A percentile compares a stretch with the other conserved stretches of the same genome.
Evolutionary conservation across 2,113 vertebrate genomes (phyloP).

Genomic region (Etheostoma spectabile): DNA sequence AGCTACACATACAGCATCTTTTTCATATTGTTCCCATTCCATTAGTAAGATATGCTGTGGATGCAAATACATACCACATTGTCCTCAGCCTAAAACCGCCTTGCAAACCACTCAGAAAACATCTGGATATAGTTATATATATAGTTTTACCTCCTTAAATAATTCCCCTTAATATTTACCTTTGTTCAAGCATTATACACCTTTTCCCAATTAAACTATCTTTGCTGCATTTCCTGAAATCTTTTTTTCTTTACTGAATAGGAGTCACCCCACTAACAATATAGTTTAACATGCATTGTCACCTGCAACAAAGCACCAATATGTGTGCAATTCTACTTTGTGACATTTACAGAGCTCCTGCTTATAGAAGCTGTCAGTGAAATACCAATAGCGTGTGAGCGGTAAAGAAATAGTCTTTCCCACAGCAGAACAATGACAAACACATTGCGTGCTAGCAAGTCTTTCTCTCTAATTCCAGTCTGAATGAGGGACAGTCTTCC

Average conservation of each 20-base stretch:
- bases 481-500: constrained; percentile 37
- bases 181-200: neutral
- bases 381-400: constrained; percentile 21
- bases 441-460: constrained; percentile 30
- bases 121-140: neutral
- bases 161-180: neutral
- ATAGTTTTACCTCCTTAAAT: neutral
- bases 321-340: neutral
- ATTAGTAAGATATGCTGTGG: neutral
- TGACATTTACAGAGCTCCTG: constrained; percentile 36
- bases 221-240: neutral
- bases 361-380: constrained; percentile 2
- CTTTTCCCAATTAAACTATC: neutral
- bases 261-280: neutral
- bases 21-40: neutral
- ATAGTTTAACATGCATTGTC: constrained; percentile 20
- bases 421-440: constrained; percentile 35
- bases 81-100: no score
- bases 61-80: neutral
- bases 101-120: neutral
- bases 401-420: constrained; percentile 28
- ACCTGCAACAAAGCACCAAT: constrained; percentile 23
- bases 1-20: neutral
- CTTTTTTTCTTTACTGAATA: neutral
- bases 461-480: constrained; percentile 40